Evolutionary conservation across 1,140 invertebrate genomes (phyloP).

Genomic region (Eubasilissa regina): DNA sequence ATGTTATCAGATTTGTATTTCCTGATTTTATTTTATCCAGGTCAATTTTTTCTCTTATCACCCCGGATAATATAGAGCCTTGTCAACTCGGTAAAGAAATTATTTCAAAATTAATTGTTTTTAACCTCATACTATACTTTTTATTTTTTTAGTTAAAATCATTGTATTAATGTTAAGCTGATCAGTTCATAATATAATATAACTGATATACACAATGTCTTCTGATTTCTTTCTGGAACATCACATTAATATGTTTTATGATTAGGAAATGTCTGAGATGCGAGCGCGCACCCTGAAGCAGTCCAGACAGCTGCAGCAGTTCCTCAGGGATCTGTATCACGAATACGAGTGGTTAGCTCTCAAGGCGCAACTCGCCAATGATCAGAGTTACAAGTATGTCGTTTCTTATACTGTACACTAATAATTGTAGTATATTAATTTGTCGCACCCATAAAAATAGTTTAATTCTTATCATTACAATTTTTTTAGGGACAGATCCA

Average conservation of each 20-base stretch:
- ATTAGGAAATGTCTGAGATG: constrained; percentile 73
- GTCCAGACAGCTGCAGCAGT: constrained; percentile 87
- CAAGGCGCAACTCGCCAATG: constrained; percentile 92
- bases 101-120: too few relatives aligned
- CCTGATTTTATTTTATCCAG: too few relatives aligned
- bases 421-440: neutral
- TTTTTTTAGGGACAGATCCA: constrained; percentile 84
- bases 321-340: constrained; percentile 90
- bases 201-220: too few relatives aligned
- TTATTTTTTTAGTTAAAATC: too few relatives aligned
- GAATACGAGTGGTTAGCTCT: constrained; percentile 94
- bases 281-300: constrained; percentile 82
- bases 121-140: too few relatives aligned
- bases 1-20: too few relatives aligned
- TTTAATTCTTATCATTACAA: neutral
- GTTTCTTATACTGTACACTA: neutral
- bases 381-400: constrained; percentile 85
- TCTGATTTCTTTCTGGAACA: too few relatives aligned
- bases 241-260: constrained; percentile 35
- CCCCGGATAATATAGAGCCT: too few relatives aligned
- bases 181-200: too few relatives aligned
- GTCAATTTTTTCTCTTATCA: too few relatives aligned
- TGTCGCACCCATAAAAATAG: neutral
- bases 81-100: too few relatives aligned
- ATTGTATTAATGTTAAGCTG: too few relatives aligned